phyloP scores from a whole-genome alignment of 2,888 invertebrate species.

The Ernsta delagoae region DNA sequence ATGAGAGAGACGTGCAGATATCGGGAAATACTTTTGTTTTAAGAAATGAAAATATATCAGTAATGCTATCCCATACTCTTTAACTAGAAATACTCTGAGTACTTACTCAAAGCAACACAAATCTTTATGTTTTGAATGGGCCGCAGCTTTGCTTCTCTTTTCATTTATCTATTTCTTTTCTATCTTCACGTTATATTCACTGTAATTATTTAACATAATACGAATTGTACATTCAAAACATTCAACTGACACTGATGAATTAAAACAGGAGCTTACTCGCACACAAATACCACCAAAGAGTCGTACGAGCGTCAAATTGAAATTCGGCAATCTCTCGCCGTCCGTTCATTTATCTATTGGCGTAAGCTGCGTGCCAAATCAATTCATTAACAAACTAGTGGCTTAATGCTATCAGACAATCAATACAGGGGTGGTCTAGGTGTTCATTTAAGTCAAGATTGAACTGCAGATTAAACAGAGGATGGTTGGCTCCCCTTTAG shows the following conservation, averaged over 20 bases:
- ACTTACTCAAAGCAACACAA: no score
- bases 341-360: constrained; percentile 60
- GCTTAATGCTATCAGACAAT: constrained; percentile 71
- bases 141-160: no score
- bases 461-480: constrained; percentile 75
- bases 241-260: neutral
- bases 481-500: constrained; percentile 51
- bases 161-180: no score
- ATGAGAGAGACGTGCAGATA: constrained; percentile 34
- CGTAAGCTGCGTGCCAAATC: constrained; percentile 65
- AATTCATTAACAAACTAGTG: constrained; percentile 77
- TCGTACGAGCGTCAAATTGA: constrained; percentile 23
- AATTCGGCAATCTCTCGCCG: constrained; percentile 21
- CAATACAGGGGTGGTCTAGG: constrained; percentile 69
- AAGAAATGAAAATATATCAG: neutral
- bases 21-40: constrained; percentile 26
- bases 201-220: no score
- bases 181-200: no score
- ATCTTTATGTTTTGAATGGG: no score
- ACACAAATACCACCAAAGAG: neutral
- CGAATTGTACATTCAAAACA: neutral
- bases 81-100: no score
- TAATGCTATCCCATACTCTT: constrained; percentile 6
- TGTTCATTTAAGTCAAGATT: constrained; percentile 82
- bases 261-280: neutral